A percentile compares a stretch with the other conserved stretches of the same genome.
Evolutionary conservation across 2,888 invertebrate species (phyloP).

Genomic region (Eristalinus aeneus): DNA sequence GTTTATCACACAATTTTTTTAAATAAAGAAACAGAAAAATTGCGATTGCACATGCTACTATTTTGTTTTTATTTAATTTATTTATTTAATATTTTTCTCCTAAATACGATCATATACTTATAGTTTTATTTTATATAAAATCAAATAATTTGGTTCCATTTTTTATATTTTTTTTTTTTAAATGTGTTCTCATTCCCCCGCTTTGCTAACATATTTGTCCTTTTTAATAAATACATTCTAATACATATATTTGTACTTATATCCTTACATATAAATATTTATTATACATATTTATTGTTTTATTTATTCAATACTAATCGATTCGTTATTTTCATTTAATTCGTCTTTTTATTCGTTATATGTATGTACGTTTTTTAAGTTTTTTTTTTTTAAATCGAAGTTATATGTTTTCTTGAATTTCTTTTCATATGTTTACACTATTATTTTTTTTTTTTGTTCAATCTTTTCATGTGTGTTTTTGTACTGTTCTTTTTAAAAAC

Average conservation of each 20-base stretch:
- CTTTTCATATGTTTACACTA: slow-evolving; percentile 45
- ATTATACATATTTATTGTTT: slow-evolving; percentile 48
- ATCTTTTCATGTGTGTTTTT: slow-evolving; percentile 40
- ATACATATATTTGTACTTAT: slow-evolving; percentile 55
- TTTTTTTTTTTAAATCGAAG: slow-evolving; percentile 40
- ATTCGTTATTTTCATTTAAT: slow-evolving; percentile 74
- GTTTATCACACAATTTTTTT: slow-evolving; percentile 47
- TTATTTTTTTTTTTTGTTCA: too few species aligned
- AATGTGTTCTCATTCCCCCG: slow-evolving; percentile 69
- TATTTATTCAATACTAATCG: slow-evolving; percentile 76
- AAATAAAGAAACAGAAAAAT: slow-evolving; percentile 65
- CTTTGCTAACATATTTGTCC: slow-evolving; percentile 73
- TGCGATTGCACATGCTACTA: slow-evolving; percentile 75
- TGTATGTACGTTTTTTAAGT: slow-evolving; percentile 52
- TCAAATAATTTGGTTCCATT: slow-evolving; percentile 42
- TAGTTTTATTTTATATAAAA: slow-evolving; percentile 58
- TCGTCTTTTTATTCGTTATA: slow-evolving; percentile 58
- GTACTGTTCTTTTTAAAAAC: slow-evolving; percentile 32
- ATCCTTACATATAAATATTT: slow-evolving; percentile 52
- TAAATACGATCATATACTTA: slow-evolving; percentile 46
- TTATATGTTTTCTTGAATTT: slow-evolving; percentile 44
- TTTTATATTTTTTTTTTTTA: slow-evolving; percentile 33
- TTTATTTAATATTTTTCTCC: slow-evolving; percentile 11
- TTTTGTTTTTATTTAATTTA: slow-evolving; percentile 53
- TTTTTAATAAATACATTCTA: slow-evolving; percentile 50